Percentiles rank a stretch among this genome's conserved stretches.
Conservation (phyloP, 2,113 vertebrate species). For the Hypanus sabinus region DNA sequence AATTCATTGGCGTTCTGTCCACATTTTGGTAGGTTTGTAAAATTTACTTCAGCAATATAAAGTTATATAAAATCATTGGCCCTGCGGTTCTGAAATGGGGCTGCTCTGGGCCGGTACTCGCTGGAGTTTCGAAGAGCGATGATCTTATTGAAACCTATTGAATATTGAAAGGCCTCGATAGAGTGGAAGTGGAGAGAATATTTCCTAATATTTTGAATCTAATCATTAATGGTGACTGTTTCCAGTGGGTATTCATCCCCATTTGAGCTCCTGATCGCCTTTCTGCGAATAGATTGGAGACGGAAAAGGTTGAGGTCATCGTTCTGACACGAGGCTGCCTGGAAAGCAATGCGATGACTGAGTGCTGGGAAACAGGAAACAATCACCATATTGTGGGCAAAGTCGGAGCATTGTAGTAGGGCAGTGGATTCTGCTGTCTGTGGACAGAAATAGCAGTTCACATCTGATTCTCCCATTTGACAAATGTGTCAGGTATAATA, state of each 20-base stretch:
- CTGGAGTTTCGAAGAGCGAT: too few species aligned
- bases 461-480: not conserved
- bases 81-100: not conserved
- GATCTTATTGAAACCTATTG: too few species aligned
- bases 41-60: not conserved
- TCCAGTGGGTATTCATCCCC: not conserved
- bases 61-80: not conserved
- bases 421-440: not conserved
- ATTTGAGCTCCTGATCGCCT: not conserved
- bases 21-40: not conserved
- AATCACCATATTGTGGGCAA: not conserved
- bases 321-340: not conserved
- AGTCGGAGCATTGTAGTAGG: not conserved
- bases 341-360: not conserved
- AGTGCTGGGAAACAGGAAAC: not conserved
- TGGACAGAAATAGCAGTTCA: conserved; percentile 16
- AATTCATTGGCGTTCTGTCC: not conserved
- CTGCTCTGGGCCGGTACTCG: not conserved
- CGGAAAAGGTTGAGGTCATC: not conserved
- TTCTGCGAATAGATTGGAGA: not conserved
- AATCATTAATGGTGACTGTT: too few species aligned
- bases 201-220: too few species aligned
- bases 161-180: too few species aligned
- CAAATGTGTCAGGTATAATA: not conserved
- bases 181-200: too few species aligned